Evolutionary conservation across 2,113 vertebrate genomes (phyloP).

Genomic region (Emydocephalus ijimae): DNA sequence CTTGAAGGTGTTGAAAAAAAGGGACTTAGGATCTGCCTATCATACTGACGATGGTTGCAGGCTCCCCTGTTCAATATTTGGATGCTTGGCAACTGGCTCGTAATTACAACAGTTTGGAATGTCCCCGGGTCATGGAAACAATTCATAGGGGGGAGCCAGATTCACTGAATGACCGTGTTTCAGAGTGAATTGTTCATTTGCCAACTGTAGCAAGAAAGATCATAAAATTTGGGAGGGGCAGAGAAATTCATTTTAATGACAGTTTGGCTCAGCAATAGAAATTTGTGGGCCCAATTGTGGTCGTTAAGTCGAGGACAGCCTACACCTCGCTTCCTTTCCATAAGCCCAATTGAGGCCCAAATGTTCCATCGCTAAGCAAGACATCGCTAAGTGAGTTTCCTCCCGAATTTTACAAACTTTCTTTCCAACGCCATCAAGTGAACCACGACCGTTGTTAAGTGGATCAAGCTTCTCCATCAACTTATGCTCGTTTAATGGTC

Average conservation of each 20-base stretch:
- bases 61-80: not conserved
- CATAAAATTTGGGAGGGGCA: not conserved
- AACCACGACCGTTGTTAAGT: not conserved
- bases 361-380: not conserved
- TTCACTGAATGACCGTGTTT: not conserved
- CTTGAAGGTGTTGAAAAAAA: not conserved
- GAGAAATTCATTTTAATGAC: not conserved
- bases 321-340: not conserved
- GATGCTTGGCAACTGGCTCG: not conserved
- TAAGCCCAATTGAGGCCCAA: not conserved
- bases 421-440: not conserved
- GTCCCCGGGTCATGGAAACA: fast-evolving
- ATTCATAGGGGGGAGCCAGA: not conserved
- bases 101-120: not conserved
- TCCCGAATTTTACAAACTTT: not conserved
- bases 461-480: not conserved
- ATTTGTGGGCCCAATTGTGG: not conserved
- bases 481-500: not conserved
- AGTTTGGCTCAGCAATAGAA: not conserved
- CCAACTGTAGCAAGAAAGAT: not conserved
- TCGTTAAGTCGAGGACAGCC: not conserved
- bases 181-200: not conserved
- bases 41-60: not conserved
- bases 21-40: not conserved
- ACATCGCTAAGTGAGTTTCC: not conserved